Percentiles rank a stretch among this genome's conserved stretches.
Conservation (phyloP, 1,140 invertebrate genomes). For the Steinernema khuongi region DNA sequence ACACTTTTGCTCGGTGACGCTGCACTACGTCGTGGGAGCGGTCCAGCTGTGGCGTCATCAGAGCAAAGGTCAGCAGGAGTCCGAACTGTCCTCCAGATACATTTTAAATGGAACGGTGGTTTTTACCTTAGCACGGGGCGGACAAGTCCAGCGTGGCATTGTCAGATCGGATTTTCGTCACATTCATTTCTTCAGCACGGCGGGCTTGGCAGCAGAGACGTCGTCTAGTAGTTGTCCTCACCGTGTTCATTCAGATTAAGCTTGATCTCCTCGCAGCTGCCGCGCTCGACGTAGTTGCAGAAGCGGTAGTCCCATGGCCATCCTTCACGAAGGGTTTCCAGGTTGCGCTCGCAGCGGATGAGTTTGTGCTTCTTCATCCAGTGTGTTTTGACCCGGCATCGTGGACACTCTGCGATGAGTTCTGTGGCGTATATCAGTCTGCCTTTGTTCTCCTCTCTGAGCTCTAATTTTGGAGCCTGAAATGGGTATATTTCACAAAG, state of each 20-base stretch:
- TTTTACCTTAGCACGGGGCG: too few relatives aligned
- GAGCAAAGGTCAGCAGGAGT: slow-evolving; percentile 9
- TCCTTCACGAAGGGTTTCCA: background rate
- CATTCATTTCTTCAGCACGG: too few relatives aligned
- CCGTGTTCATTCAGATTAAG: background rate
- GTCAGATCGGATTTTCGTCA: too few relatives aligned
- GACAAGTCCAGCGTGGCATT: too few relatives aligned
- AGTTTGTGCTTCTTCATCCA: background rate
- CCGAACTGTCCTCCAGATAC: too few relatives aligned
- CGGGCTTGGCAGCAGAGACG: too few relatives aligned
- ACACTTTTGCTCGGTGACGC: background rate
- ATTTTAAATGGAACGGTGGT: too few relatives aligned
- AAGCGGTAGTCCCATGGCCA: slow-evolving; percentile 3
- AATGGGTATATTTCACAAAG: background rate
- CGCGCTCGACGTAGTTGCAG: background rate
- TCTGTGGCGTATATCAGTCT: background rate
- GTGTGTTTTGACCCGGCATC: background rate
- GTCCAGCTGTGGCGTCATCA: background rate
- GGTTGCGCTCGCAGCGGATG: background rate
- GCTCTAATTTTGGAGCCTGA: background rate
- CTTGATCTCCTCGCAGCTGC: background rate
- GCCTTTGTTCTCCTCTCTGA: background rate
- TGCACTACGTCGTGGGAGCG: background rate
- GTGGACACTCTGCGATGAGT: background rate
- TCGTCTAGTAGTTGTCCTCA: background rate